These are phyloP conservation scores for Habrosyne pyritoides DNA, from an alignment of 2,888 invertebrate species.

Conservation along the genomic window DNA sequence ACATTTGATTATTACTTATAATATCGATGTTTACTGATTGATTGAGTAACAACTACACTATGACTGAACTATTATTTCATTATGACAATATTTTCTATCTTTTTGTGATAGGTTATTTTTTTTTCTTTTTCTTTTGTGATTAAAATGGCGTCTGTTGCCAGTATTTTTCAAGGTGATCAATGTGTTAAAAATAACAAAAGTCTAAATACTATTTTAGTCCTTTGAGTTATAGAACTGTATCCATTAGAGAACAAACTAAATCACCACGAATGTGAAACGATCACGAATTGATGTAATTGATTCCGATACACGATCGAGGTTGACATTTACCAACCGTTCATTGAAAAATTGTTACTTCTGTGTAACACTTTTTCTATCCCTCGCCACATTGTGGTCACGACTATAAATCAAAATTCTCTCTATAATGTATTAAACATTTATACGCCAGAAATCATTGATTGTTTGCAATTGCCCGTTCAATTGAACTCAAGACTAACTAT, in stretches of 20 bases:
- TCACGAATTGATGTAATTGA: not conserved
- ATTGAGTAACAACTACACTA: not conserved
- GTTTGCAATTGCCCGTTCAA: conserved; percentile 44
- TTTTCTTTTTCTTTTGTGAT: too few relatives aligned
- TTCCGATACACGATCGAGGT: conserved; percentile 3
- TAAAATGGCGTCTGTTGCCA: too few relatives aligned
- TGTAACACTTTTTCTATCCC: conserved; percentile 1
- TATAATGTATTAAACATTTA: conserved; percentile 54
- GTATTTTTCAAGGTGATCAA: not conserved
- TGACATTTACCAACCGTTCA: not conserved
- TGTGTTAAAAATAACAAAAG: not conserved
- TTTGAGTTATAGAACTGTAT: not conserved
- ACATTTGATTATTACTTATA: conserved; percentile 48
- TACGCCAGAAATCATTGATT: conserved; percentile 45
- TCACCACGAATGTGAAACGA: not conserved
- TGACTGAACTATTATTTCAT: not conserved
- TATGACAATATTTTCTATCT: not conserved
- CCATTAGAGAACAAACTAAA: not conserved
- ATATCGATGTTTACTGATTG: conserved; percentile 20
- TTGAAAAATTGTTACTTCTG: conserved; percentile 4
- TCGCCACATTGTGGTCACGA: conserved; percentile 14
- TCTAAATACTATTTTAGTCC: not conserved
- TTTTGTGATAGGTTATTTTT: too few relatives aligned
- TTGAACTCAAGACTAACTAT: conserved; percentile 32
- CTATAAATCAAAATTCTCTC: conserved; percentile 41